A percentile compares a stretch with the other conserved stretches of the same genome.
Evolutionary conservation across 2,113 vertebrate genomes (phyloP).

Genomic region (Xenopus borealis): DNA sequence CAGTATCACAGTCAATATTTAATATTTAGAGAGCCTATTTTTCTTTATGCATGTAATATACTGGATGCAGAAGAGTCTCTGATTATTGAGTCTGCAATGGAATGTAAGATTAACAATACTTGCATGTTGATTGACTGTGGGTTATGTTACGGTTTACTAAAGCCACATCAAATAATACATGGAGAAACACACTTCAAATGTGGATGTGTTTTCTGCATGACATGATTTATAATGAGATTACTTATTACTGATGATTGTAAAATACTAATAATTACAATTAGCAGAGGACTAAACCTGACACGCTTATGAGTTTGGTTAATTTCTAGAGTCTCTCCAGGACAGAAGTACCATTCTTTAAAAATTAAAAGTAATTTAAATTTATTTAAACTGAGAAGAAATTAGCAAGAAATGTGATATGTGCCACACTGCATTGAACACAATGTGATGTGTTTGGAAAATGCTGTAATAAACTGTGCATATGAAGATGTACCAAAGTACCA

Average conservation of each 20-base stretch:
- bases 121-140: not conserved
- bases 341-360: conserved; percentile 10
- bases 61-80: not conserved
- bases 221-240: not conserved
- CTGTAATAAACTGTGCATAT: not conserved
- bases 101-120: not conserved
- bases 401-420: too few species aligned
- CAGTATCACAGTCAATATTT: too few species aligned
- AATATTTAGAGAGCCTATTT: too few species aligned
- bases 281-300: conserved; percentile 14
- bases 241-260: not conserved
- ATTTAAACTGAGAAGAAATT: too few species aligned
- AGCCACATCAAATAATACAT: not conserved
- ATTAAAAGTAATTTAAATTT: too few species aligned
- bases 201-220: not conserved
- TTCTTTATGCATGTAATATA: too few species aligned
- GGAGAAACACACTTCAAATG: not conserved
- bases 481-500: not conserved
- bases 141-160: not conserved
- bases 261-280: conserved; percentile 25
- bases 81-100: not conserved
- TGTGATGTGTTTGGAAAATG: not conserved
- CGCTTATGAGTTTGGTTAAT: conserved; percentile 25
- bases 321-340: conserved; percentile 20
- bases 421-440: not conserved